Conservation (phyloP, 2,797 vertebrate species). For the Sardinella longiceps region DNA sequence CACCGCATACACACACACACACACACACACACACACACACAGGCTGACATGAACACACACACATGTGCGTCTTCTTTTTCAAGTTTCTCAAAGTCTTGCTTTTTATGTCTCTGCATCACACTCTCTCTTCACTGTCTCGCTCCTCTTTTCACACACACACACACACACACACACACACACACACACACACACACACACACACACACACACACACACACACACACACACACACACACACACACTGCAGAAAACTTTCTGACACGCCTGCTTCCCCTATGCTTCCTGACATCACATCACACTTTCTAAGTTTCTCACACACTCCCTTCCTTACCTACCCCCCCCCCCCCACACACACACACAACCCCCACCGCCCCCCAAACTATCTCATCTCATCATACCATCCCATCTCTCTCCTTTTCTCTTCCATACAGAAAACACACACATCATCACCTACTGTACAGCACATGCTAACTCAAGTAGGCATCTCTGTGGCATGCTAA, state of each 20-base stretch:
- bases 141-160: background rate
- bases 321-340: background rate
- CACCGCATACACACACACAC: background rate
- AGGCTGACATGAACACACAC: background rate
- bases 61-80: background rate
- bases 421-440: background rate
- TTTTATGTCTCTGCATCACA: background rate
- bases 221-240: background rate
- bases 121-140: background rate
- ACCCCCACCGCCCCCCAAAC: no score
- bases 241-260: background rate
- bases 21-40: background rate
- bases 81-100: background rate
- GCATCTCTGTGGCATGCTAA: slow-evolving; percentile 1
- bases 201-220: background rate
- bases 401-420: background rate
- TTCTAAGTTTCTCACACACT: background rate
- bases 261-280: background rate
- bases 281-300: no score
- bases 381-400: background rate
- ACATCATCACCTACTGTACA: background rate
- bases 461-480: background rate
- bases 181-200: background rate
- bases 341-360: no score
- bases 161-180: background rate